These are phyloP conservation scores for Nasonia longicornis DNA, from an alignment of 1,140 invertebrate species.

Conservation along the genomic window DNA sequence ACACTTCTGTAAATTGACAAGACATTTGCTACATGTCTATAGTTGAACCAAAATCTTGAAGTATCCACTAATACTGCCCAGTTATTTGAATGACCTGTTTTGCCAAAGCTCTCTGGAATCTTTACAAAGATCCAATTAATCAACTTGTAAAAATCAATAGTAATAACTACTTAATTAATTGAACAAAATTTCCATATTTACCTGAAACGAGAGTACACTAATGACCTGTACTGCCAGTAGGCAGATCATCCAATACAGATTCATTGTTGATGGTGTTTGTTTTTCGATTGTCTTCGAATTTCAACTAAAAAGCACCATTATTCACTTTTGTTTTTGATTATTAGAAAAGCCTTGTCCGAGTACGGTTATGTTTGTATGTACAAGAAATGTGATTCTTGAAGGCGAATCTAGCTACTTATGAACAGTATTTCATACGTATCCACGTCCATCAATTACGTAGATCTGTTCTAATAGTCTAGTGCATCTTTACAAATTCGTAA, in stretches of 20 bases:
- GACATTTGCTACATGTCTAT: constrained; percentile 98
- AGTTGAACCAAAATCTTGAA: constrained; percentile 99
- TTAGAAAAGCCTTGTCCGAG: too few species aligned
- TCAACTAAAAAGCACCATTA: too few species aligned
- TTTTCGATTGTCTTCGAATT: neutral
- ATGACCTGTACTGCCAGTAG: constrained; percentile 14
- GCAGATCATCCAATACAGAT: constrained; percentile 3
- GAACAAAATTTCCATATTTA: constrained; percentile 25
- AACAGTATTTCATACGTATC: too few species aligned
- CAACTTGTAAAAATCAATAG: neutral
- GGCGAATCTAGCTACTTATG: too few species aligned
- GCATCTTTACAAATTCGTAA: too few species aligned
- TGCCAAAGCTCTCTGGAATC: constrained; percentile 64
- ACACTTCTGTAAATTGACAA: constrained; percentile 98
- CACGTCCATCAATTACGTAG: too few species aligned
- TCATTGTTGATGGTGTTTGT: neutral
- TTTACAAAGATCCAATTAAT: constrained; percentile 40
- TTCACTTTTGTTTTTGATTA: too few species aligned
- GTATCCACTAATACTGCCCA: constrained; percentile 99
- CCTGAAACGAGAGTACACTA: constrained; percentile 24
- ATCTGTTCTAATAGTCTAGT: too few species aligned
- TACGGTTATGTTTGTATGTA: too few species aligned
- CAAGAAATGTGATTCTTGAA: too few species aligned
- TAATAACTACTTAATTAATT: constrained; percentile 8
- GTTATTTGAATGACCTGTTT: constrained; percentile 91